Conservation (phyloP, 2,797 vertebrate species). For the Peromyscus melanophrys region DNA sequence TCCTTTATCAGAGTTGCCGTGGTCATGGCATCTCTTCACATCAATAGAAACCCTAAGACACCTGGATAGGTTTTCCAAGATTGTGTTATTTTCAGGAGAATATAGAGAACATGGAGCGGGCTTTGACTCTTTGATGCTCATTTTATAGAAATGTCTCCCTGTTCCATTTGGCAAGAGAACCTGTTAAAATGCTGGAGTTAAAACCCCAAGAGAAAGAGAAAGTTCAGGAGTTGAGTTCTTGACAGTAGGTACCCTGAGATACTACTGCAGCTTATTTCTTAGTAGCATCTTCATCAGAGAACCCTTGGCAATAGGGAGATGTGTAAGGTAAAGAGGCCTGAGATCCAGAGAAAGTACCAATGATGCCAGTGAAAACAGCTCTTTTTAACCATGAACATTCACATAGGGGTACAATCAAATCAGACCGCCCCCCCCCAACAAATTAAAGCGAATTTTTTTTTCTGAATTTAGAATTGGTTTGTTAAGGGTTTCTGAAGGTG, state of each 20-base stretch:
- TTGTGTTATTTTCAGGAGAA: not conserved
- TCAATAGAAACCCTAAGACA: not conserved
- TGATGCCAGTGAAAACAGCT: not conserved
- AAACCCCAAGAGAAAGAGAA: not conserved
- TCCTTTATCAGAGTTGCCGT: not conserved
- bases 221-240: not conserved
- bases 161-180: accelerated
- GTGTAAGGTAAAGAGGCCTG: not conserved
- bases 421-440: not conserved
- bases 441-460: not conserved
- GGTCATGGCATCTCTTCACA: not conserved
- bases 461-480: not conserved
- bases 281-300: not conserved
- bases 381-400: not conserved
- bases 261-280: too few species aligned
- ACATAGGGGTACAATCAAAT: not conserved
- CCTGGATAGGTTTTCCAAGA: not conserved
- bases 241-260: not conserved
- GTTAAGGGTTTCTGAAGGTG: too few species aligned
- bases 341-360: not conserved
- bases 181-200: accelerated
- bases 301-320: not conserved
- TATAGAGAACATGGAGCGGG: not conserved
- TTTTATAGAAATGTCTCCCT: not conserved
- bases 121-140: accelerated